phyloP scores from a whole-genome alignment of 2,888 invertebrate species.

The Ctena decussata region DNA sequence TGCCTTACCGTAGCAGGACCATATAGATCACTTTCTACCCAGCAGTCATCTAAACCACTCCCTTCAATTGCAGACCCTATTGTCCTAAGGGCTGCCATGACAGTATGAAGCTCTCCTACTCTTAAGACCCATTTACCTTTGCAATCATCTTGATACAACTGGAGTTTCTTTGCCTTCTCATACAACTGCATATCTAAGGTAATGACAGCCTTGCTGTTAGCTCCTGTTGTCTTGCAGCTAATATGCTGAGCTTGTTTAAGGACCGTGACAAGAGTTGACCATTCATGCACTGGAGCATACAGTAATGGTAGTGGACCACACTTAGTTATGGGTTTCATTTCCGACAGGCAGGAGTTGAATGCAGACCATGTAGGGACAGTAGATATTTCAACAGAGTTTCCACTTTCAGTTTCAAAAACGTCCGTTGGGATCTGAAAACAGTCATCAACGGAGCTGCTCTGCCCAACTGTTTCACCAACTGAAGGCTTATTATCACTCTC shows the following conservation, averaged over 20 bases:
- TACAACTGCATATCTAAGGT: not conserved
- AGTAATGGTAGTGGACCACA: not conserved
- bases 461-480: not conserved
- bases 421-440: not conserved
- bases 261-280: not conserved
- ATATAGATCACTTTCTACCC: not conserved
- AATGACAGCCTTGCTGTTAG: not conserved
- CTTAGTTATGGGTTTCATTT: not conserved
- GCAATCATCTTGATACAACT: not conserved
- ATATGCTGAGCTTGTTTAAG: slow-evolving; percentile 6
- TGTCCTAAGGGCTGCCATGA: not conserved
- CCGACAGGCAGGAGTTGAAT: not conserved
- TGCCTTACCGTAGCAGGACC: not conserved
- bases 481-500: not conserved
- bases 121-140: not conserved
- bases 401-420: not conserved
- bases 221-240: not conserved
- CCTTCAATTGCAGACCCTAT: not conserved
- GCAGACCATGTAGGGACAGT: not conserved
- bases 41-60: not conserved
- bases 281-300: slow-evolving; percentile 16
- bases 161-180: not conserved
- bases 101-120: slow-evolving; percentile 5
- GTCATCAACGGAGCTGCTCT: not conserved
- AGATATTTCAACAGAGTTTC: not conserved